Percentiles rank a stretch among this genome's conserved stretches.
Evolutionary conservation across 2,888 invertebrate species (phyloP).

Genomic region (Melanostoma scalare): DNA sequence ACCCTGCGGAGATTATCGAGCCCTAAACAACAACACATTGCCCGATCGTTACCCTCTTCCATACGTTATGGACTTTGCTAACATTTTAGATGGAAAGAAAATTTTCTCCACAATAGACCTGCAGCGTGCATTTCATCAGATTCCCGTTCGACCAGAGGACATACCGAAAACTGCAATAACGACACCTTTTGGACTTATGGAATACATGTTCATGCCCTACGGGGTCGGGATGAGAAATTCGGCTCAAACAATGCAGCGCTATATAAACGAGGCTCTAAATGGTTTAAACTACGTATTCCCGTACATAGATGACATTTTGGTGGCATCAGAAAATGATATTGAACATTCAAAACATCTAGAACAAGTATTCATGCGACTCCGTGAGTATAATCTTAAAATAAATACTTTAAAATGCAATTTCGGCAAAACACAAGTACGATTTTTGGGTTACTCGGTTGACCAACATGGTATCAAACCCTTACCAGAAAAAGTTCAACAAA

Average conservation of each 20-base stretch:
- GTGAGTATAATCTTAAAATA: slow-evolving; percentile 54
- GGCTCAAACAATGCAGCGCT: slow-evolving; percentile 12
- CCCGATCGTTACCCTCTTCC: slow-evolving; percentile 78
- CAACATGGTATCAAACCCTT: slow-evolving; percentile 76
- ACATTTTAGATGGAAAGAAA: neutral
- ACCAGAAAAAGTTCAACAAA: slow-evolving; percentile 76
- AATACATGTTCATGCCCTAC: slow-evolving; percentile 10
- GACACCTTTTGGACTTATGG: slow-evolving; percentile 77
- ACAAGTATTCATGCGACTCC: slow-evolving; percentile 44
- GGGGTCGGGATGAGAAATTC: slow-evolving; percentile 11
- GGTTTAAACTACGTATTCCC: slow-evolving; percentile 74
- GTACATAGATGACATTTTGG: slow-evolving; percentile 76
- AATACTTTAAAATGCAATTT: slow-evolving; percentile 78
- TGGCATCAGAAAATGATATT: neutral
- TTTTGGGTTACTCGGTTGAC: slow-evolving; percentile 33
- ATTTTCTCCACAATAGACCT: slow-evolving; percentile 37
- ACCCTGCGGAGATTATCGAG: slow-evolving; percentile 56
- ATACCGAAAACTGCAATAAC: slow-evolving; percentile 70
- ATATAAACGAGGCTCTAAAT: slow-evolving; percentile 4
- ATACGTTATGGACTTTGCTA: slow-evolving; percentile 50
- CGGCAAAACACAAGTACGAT: slow-evolving; percentile 42
- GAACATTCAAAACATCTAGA: slow-evolving; percentile 13
- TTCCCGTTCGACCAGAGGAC: slow-evolving; percentile 27
- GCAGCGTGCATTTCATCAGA: slow-evolving; percentile 33
- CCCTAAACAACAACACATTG: slow-evolving; percentile 73